Conservation (phyloP, 2,113 vertebrate species). For the Malurus alboscapulatus region DNA sequence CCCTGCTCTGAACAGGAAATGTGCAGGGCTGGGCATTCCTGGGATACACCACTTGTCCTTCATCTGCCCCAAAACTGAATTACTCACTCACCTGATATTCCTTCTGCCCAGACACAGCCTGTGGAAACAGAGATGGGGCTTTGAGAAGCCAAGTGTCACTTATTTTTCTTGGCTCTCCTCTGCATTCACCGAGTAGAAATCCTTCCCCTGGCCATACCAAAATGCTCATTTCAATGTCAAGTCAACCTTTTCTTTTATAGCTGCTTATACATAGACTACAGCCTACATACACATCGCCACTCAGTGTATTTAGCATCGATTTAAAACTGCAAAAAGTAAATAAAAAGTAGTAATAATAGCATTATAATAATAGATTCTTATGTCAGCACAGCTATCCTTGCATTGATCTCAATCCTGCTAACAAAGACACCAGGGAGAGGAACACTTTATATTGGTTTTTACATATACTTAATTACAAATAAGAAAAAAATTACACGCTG, state of each 20-base stretch:
- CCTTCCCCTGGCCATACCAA: background rate
- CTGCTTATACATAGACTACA: background rate
- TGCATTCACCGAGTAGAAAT: background rate
- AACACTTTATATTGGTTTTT: background rate
- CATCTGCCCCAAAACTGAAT: background rate
- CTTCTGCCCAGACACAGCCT: background rate
- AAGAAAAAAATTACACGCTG: background rate
- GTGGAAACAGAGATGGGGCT: background rate
- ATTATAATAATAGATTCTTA: background rate
- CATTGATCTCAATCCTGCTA: background rate
- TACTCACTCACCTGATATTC: background rate
- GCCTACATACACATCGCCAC: background rate
- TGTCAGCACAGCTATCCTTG: background rate
- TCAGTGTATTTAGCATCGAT: background rate
- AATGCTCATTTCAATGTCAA: background rate
- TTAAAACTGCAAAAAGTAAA: background rate
- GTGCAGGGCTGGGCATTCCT: background rate
- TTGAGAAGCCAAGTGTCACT: background rate
- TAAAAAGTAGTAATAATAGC: background rate
- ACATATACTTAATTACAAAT: background rate
- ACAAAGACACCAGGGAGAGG: background rate
- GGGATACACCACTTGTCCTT: background rate
- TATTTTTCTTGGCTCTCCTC: background rate
- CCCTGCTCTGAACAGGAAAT: background rate
- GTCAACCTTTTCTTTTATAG: background rate